Base-by-base conservation (phyloP, 2,797 vertebrate genomes). In the Scolopax rusticola region DNA sequence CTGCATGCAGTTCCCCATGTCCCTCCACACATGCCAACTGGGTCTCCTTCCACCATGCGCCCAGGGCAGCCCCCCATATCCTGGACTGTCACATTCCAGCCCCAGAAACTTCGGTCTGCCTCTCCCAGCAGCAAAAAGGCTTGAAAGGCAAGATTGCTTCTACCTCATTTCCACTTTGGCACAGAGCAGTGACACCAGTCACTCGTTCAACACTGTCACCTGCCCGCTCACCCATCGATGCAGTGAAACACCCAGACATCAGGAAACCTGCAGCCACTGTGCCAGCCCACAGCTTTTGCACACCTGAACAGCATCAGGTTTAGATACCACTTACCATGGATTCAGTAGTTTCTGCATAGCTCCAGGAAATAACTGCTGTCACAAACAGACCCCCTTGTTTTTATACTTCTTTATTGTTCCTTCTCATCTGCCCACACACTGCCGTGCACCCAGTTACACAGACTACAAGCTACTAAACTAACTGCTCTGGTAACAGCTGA, bases 181-280 rank as follows among this genome's bases (percentile, higher is more conserved):
- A 43, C 17, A 43, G 5, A 15, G 20, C 5, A 73, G n/a, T 25
- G 51, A 43, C 63, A 69, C 13, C 11, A 50, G 38, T 47, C 67
- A 69, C 43, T 48, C 19, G 0, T 8, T 38, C 0, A 0, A 69
- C 27, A 11, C 51, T 81, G 48, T 12, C 53, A 70, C 19, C 10
- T 3, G 9, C 6, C 36, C 73, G 24, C 41, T 23, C 67, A 43
- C 15, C 36, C 53, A 53, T 16, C 56, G 8, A 28, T 6, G 15
- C 45, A 74, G 27, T 13, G 20, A 73, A 87, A 59, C 1, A 1
- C 68, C 5, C 14, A 75, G 23, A 24, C 60, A 74, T n/a, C 63
- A 63, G 47, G 51, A 84, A 68, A 73, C 6, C 1, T 43, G 64
- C 4, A 5, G 21, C 16, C 43, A 67, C 27, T 50, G 12, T n/a